Evolutionary conservation across 2,113 vertebrate species (phyloP).

Genomic region (Antigone vipio): DNA sequence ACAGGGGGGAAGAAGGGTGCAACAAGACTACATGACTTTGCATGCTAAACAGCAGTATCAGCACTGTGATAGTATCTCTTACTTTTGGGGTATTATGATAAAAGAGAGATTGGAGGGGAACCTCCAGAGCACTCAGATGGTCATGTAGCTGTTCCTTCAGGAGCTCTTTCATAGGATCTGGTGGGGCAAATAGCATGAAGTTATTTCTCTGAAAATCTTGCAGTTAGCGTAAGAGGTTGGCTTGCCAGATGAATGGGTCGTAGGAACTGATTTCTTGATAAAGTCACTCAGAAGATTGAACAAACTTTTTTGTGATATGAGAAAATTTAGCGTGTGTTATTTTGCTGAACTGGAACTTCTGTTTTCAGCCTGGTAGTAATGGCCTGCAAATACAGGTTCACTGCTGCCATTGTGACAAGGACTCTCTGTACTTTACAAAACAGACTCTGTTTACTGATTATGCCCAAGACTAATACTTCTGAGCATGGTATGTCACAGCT

Average conservation of each 20-base stretch:
- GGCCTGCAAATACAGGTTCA: neutral
- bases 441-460: neutral
- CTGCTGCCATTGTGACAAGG: fast-evolving
- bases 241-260: neutral
- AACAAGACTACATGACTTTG: fast-evolving
- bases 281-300: neutral
- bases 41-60: neutral
- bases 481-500: neutral
- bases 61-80: neutral
- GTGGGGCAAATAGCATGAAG: neutral
- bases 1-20: neutral
- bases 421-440: neutral
- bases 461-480: neutral
- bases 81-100: neutral
- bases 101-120: neutral
- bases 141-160: neutral
- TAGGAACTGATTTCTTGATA: neutral
- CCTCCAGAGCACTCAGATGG: neutral
- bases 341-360: neutral
- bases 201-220: neutral
- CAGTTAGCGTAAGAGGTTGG: neutral
- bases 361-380: neutral
- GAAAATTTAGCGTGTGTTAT: neutral
- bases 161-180: neutral
- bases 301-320: neutral